Evolutionary conservation across 2,888 invertebrate genomes (phyloP).

Genomic region (Polyommatus iphigenia): DNA sequence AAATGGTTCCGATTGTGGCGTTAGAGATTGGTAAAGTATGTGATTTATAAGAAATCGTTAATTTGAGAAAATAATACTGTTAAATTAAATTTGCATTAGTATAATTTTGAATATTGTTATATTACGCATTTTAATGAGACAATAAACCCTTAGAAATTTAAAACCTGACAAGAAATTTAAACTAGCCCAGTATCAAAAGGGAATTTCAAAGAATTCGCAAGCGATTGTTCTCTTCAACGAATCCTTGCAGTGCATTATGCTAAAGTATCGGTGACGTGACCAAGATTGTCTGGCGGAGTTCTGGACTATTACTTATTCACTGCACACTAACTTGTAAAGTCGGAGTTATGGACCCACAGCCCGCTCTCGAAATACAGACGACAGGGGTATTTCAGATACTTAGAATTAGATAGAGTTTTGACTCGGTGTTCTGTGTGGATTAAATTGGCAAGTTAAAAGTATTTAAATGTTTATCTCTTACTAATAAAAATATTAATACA

Average conservation of each 20-base stretch:
- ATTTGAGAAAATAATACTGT: no score
- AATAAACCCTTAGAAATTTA: no score
- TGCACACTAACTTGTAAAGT: not conserved
- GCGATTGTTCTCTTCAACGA: not conserved
- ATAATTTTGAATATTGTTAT: no score
- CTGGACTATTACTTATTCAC: constrained; percentile 1
- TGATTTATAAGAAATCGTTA: no score
- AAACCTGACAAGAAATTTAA: no score
- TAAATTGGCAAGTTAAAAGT: not conserved
- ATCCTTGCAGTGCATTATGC: not conserved
- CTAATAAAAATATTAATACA: no score
- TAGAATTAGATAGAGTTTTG: not conserved
- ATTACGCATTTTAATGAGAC: no score
- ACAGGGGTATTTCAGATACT: no score
- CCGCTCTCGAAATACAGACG: not conserved
- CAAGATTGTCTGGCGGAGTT: not conserved
- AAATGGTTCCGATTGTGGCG: no score
- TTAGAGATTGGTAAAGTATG: no score
- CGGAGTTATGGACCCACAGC: not conserved
- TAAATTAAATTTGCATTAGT: no score
- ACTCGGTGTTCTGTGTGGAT: not conserved
- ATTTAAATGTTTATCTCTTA: no score
- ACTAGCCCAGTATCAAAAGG: not conserved
- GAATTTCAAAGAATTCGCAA: not conserved
- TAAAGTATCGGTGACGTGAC: constrained; percentile 5